These are phyloP conservation scores for Brachionus sp. DNA, from an alignment of 1,140 invertebrate species.

Conservation along the genomic window DNA sequence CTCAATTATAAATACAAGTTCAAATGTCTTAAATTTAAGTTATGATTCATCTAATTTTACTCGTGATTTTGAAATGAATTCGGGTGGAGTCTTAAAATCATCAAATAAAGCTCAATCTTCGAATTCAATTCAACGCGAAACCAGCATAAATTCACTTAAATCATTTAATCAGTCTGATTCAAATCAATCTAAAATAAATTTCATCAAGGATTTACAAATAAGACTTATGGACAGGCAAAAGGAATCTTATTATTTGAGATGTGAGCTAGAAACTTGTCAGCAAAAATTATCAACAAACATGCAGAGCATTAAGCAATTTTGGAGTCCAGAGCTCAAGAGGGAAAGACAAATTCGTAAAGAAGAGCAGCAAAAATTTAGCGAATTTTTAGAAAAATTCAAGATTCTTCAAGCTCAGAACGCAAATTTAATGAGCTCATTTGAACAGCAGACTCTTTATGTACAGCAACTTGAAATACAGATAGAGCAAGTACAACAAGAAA, in stretches of 20 bases:
- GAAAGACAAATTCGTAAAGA: slow-evolving; percentile 91
- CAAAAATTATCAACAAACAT: slow-evolving; percentile 85
- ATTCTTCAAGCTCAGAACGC: slow-evolving; percentile 73
- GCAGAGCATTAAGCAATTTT: slow-evolving; percentile 99
- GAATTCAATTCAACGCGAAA: neutral
- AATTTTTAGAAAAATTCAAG: slow-evolving; percentile 74
- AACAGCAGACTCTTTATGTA: slow-evolving; percentile 9
- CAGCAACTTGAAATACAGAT: slow-evolving; percentile 67
- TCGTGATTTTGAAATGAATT: neutral
- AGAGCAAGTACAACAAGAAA: slow-evolving; percentile 80
- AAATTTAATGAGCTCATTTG: neutral
- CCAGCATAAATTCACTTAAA: slow-evolving; percentile 6
- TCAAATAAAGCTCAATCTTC: slow-evolving; percentile 5
- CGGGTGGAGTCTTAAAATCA: neutral
- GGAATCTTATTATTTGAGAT: slow-evolving; percentile 32
- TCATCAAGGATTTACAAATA: slow-evolving; percentile 42
- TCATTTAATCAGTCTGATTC: neutral
- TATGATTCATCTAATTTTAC: neutral
- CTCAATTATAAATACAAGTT: neutral
- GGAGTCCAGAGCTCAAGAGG: slow-evolving; percentile 98
- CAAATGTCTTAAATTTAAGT: neutral
- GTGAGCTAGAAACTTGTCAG: slow-evolving; percentile 9
- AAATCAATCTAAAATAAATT: slow-evolving; percentile 30
- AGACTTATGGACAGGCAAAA: slow-evolving; percentile 40
- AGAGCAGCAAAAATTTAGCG: slow-evolving; percentile 83